These are phyloP conservation scores for Tachuris rubrigastra DNA, from an alignment of 2,113 vertebrate species.

Conservation along the genomic window DNA sequence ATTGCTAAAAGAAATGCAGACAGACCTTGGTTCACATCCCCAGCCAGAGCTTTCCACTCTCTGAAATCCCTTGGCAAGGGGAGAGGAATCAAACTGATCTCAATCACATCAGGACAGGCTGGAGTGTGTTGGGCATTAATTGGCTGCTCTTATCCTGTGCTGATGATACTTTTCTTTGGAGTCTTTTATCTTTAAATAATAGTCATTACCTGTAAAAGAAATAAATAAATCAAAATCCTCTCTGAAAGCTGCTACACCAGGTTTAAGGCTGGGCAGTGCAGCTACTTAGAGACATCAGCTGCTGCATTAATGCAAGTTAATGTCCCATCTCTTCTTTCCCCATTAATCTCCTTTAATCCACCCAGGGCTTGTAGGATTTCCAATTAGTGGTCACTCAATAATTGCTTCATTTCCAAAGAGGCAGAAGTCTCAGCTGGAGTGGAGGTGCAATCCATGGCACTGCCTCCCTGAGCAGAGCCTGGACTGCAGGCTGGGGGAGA, in stretches of 20 bases:
- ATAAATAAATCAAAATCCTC: background rate
- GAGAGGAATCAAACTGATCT: background rate
- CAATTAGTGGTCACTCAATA: background rate
- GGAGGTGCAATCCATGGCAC: background rate
- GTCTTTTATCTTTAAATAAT: background rate
- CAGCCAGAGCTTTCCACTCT: background rate
- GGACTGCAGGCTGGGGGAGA: background rate
- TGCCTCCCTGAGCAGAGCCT: background rate
- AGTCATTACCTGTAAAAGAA: background rate
- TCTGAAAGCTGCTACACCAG: background rate
- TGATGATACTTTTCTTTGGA: background rate
- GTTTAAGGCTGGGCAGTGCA: background rate
- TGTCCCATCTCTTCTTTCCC: background rate
- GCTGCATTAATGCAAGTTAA: background rate
- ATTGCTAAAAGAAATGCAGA: background rate
- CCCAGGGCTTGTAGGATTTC: background rate
- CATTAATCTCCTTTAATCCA: constrained; percentile 8
- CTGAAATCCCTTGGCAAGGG: background rate
- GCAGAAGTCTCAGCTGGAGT: background rate
- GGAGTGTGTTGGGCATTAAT: background rate
- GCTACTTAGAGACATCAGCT: background rate
- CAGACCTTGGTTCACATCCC: background rate
- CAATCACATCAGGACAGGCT: background rate
- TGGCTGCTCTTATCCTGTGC: background rate
- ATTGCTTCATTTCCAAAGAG: background rate